A percentile compares a stretch with the other conserved stretches of the same genome.
Evolutionary conservation across 2,113 vertebrate species (phyloP).

Genomic region (Podarcis raffonei): DNA sequence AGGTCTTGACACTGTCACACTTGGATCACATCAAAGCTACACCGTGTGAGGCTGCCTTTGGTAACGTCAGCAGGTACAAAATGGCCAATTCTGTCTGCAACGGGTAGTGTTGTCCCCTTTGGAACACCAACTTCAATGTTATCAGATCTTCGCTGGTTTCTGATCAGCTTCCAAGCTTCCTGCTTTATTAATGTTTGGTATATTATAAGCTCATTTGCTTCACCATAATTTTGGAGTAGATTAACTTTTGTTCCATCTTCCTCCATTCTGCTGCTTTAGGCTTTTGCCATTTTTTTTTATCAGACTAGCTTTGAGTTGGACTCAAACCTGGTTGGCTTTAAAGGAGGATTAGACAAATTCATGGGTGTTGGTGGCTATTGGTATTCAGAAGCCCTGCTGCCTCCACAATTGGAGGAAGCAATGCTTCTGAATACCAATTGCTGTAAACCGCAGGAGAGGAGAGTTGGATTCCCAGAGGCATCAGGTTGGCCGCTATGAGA

Average conservation of each 20-base stretch:
- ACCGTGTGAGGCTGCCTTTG: not conserved
- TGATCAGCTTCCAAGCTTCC: not conserved
- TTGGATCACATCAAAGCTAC: not conserved
- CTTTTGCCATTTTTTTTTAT: not conserved
- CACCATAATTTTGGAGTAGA: not conserved
- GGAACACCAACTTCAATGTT: not conserved
- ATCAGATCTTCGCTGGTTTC: not conserved
- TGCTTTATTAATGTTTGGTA: not conserved
- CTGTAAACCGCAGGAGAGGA: too few relatives aligned
- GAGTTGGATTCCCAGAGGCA: too few relatives aligned
- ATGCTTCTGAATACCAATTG: too few relatives aligned
- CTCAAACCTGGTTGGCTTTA: not conserved
- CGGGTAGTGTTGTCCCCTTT: not conserved
- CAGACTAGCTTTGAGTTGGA: not conserved
- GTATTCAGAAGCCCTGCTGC: too few relatives aligned
- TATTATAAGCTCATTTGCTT: not conserved
- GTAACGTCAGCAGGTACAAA: not conserved
- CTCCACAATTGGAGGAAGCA: too few relatives aligned
- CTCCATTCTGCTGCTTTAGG: not conserved
- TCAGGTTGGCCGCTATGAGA: too few relatives aligned
- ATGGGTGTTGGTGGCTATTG: too few relatives aligned
- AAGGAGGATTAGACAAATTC: too few relatives aligned
- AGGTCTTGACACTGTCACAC: not conserved
- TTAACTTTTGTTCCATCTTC: not conserved
- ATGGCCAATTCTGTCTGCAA: not conserved